Evolutionary conservation across 2,113 vertebrate genomes (phyloP).

Genomic region (Raja brachyura): DNA sequence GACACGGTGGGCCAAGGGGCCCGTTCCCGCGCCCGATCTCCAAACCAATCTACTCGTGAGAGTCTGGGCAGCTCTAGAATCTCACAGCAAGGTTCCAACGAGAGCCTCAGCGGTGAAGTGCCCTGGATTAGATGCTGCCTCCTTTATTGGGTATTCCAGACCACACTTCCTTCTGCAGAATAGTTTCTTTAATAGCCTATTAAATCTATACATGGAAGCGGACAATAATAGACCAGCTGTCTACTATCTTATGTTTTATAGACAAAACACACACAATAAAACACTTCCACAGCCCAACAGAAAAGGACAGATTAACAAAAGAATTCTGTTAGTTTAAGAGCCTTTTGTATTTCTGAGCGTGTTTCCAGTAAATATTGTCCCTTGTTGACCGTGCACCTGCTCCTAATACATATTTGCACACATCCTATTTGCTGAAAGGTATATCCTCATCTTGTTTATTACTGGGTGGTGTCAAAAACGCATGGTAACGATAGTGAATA

Average conservation of each 20-base stretch:
- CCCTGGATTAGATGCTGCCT: slow-evolving; percentile 14
- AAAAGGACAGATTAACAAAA: slow-evolving; percentile 54
- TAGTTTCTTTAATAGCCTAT: slow-evolving; percentile 73
- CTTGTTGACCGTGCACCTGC: slow-evolving; percentile 58
- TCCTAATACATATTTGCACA: slow-evolving; percentile 30
- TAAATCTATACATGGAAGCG: slow-evolving; percentile 68
- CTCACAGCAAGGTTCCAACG: not conserved
- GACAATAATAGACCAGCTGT: slow-evolving; percentile 73
- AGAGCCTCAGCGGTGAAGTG: not conserved
- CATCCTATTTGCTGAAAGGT: slow-evolving; percentile 21
- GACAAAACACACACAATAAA: slow-evolving; percentile 68
- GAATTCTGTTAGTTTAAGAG: slow-evolving; percentile 29
- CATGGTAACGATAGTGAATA: not conserved
- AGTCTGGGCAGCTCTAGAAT: not conserved
- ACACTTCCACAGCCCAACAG: slow-evolving; percentile 54
- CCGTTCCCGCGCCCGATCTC: no score
- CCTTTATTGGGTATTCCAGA: slow-evolving; percentile 41
- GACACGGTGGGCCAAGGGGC: no score
- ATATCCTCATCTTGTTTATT: not conserved
- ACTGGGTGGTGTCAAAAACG: not conserved
- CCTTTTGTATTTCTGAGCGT: slow-evolving; percentile 24
- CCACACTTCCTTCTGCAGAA: slow-evolving; percentile 58
- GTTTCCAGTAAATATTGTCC: slow-evolving; percentile 49
- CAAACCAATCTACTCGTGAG: not conserved
- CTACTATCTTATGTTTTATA: slow-evolving; percentile 62